Base-by-base conservation (phyloP, 2,113 vertebrate species). In the Anolis sagrei region DNA sequence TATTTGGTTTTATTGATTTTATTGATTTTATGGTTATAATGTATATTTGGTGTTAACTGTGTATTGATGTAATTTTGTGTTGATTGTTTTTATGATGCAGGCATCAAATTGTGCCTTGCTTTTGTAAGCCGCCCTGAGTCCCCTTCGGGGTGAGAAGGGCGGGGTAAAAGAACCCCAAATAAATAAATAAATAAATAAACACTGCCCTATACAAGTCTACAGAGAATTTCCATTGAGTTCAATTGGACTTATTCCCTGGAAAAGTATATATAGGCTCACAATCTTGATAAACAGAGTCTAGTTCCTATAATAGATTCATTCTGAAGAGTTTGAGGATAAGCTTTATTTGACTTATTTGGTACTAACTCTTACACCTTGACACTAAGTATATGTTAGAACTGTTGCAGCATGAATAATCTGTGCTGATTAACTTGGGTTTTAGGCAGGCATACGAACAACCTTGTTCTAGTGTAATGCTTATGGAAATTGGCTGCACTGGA, bases 361-460 rank as follows among this genome's bases (percentile, higher is more conserved):
- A 0, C 0, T 64, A 8, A 1, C 70, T 85, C 82, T 7, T 66
- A 62, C 7, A 0, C 51, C 79, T 1, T 36, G 1, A 0, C 3
- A 1, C 0, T 79, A 83, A 76, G 3, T 25, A 13, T 6, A 3
- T 19, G 1, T 6, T 70, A 0, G 0, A 1, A 78, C 84, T 82
- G 5, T 68, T 88, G 79, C 36, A 77, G 1, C 81, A n/a, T 36
- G 81, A 62, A 8, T 27, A 77, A 89, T 74, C 25, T 85, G 2
- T 61, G 64, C 5, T 61, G 75, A 69, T 84, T 83, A 83, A 36
- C 27, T 85, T 78, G 2, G 4, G 61, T 72, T 83, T 87, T 1
- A 27, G 32, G 6, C 1, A 5, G 73, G 0, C 1, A 11, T n/a
- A 78, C 69, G 51, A 90, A 86, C 87, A 78, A 61, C 1, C 8